A percentile compares a stretch with the other conserved stretches of the same genome.
Conservation (phyloP, 2,797 vertebrate genomes). For the Diplodus puntazzo region DNA sequence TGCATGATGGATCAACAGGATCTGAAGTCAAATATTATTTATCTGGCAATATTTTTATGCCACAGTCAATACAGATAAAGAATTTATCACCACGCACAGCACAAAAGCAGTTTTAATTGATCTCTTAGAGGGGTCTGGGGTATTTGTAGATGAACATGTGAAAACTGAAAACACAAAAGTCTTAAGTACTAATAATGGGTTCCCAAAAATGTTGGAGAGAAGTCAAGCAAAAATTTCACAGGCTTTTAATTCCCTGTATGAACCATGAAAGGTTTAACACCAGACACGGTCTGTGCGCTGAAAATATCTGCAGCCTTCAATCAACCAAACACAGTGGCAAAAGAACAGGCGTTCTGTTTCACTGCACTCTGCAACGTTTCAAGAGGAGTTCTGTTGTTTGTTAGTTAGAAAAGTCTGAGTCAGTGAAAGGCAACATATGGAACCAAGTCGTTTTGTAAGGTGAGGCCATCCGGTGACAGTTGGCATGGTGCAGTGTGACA, state of each 20-base stretch:
- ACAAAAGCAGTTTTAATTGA: background rate
- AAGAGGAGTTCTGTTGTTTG: conserved; percentile 41
- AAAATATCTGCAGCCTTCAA: conserved; percentile 39
- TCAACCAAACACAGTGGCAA: conserved; percentile 15
- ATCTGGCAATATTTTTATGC: background rate
- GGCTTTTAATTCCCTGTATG: conserved; percentile 17
- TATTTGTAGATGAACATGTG: background rate
- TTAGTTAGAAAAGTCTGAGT: conserved; percentile 59
- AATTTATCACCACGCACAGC: background rate
- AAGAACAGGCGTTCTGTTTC: conserved; percentile 28
- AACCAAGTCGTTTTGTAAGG: conserved; percentile 69
- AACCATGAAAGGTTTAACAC: conserved; percentile 21
- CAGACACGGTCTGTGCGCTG: conserved; percentile 26
- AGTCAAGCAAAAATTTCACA: conserved; percentile 12
- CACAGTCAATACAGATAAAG: background rate
- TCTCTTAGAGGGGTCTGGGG: background rate
- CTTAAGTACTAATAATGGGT: background rate
- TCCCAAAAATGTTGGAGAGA: conserved; percentile 14
- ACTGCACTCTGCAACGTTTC: conserved; percentile 38
- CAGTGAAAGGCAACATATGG: conserved; percentile 73
- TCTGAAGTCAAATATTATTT: background rate
- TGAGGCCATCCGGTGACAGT: conserved; percentile 70
- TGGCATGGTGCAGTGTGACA: conserved; percentile 68
- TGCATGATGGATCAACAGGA: background rate
- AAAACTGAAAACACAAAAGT: background rate